Conservation (phyloP, 2,113 vertebrate species). For the Oreochromis tanganicae region DNA sequence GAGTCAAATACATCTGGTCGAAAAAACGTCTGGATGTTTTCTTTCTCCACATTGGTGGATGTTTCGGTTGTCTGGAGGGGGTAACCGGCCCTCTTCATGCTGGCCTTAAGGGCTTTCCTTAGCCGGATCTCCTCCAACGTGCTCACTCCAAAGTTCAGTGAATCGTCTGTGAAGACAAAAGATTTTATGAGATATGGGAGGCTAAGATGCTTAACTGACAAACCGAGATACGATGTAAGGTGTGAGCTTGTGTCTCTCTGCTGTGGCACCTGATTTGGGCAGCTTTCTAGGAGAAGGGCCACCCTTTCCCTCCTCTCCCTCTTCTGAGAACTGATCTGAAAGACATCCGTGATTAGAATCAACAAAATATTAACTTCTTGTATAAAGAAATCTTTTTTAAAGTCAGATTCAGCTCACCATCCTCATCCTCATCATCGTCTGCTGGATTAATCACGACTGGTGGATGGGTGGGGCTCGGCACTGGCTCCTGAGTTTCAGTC, state of each 20-base stretch:
- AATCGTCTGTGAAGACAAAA: slow-evolving; percentile 68
- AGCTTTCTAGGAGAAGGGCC: slow-evolving; percentile 75
- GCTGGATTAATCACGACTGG: slow-evolving; percentile 95
- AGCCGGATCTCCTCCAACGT: slow-evolving; percentile 89
- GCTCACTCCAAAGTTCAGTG: slow-evolving; percentile 87
- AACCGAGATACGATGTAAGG: neutral
- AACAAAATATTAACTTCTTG: fast-evolving
- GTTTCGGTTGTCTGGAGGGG: slow-evolving; percentile 14
- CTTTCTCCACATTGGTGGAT: slow-evolving; percentile 74
- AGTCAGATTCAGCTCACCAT: slow-evolving; percentile 57
- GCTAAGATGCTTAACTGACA: neutral
- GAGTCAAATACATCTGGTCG: slow-evolving; percentile 64
- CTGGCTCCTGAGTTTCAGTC: slow-evolving; percentile 85
- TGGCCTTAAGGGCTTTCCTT: slow-evolving; percentile 84
- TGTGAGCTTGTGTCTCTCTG: neutral
- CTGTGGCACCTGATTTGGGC: slow-evolving; percentile 71
- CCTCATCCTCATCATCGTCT: slow-evolving; percentile 95
- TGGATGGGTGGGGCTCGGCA: slow-evolving; percentile 94
- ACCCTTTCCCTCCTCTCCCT: slow-evolving; percentile 81
- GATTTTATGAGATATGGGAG: neutral
- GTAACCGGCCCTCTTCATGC: slow-evolving; percentile 78
- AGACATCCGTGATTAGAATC: neutral
- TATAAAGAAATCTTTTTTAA: neutral
- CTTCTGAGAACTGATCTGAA: slow-evolving; percentile 92
- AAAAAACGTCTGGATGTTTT: slow-evolving; percentile 73